Percentiles rank a stretch among this genome's conserved stretches.
phyloP scores from a whole-genome alignment of 2,797 vertebrate species.

The Hafferia zeledoni region DNA sequence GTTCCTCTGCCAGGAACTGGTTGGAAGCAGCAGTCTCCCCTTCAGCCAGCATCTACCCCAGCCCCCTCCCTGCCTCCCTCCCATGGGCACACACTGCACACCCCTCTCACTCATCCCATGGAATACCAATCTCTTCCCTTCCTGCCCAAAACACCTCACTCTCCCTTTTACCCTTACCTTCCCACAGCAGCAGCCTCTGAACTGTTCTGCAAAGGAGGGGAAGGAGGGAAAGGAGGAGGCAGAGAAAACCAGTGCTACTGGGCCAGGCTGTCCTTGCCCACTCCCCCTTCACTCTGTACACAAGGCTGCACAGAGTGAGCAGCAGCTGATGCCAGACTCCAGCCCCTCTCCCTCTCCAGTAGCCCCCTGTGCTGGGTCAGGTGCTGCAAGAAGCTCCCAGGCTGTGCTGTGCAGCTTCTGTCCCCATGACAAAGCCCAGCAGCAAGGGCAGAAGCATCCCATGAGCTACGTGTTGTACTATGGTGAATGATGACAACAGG shows the following conservation, averaged over 20 bases:
- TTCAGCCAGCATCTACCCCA: background rate
- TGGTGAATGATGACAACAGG: accelerated
- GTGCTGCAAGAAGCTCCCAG: background rate
- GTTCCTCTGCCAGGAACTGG: background rate
- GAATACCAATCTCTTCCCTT: background rate
- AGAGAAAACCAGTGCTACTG: background rate
- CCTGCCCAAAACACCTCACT: background rate
- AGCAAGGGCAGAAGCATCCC: background rate
- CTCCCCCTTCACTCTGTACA: accelerated
- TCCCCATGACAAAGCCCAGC: background rate
- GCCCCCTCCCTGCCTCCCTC: background rate
- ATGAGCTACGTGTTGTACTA: accelerated
- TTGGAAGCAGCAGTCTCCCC: background rate
- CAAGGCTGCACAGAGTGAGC: too few species aligned
- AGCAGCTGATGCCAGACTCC: accelerated
- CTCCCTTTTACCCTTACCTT: background rate
- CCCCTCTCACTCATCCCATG: background rate
- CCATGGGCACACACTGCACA: background rate
- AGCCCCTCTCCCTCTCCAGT: background rate
- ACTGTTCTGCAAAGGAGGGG: background rate
- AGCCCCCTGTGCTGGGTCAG: background rate
- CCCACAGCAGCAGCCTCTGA: background rate
- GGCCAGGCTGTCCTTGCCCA: background rate
- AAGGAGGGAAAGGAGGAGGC: background rate
- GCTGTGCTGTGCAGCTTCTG: background rate